Conservation (phyloP, 1,140 invertebrate genomes). For the Sipha flava region DNA sequence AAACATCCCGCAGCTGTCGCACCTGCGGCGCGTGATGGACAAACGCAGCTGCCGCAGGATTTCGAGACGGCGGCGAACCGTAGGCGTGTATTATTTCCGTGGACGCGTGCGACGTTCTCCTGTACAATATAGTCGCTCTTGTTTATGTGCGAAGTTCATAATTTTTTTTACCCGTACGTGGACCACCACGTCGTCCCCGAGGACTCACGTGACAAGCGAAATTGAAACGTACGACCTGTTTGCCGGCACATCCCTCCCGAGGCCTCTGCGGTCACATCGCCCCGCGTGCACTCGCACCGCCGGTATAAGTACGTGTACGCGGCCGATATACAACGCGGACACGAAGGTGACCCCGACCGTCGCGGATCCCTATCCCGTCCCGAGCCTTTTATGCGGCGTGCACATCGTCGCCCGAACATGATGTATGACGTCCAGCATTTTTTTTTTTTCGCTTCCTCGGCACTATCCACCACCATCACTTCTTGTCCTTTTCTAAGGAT, state of each 20-base stretch:
- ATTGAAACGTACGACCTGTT: slow-evolving; percentile 32
- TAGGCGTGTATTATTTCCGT: too few relatives aligned
- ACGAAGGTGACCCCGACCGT: neutral
- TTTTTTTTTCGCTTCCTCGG: neutral
- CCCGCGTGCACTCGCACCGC: too few relatives aligned
- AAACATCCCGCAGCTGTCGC: too few relatives aligned
- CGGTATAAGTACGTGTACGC: too few relatives aligned
- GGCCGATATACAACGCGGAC: neutral
- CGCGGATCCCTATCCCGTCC: neutral
- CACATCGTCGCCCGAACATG: slow-evolving; percentile 21
- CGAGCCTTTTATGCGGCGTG: neutral
- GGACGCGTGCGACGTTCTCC: too few relatives aligned
- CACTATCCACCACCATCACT: too few relatives aligned
- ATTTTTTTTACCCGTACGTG: slow-evolving; percentile 25
- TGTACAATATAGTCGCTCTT: neutral
- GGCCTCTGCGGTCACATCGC: too few relatives aligned
- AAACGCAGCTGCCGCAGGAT: too few relatives aligned
- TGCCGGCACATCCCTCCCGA: slow-evolving; percentile 2
- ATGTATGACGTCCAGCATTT: slow-evolving; percentile 23
- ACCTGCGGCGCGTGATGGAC: too few relatives aligned
- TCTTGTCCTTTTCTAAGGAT: too few relatives aligned
- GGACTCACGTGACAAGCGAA: slow-evolving; percentile 4
- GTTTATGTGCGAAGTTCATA: slow-evolving; percentile 28
- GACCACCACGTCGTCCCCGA: neutral
- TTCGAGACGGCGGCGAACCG: too few relatives aligned